Evolutionary conservation across 1,140 invertebrate species (phyloP), one percentile per base, ranked within the genome.

Genomic region (Nautilus pompilius): DNA sequence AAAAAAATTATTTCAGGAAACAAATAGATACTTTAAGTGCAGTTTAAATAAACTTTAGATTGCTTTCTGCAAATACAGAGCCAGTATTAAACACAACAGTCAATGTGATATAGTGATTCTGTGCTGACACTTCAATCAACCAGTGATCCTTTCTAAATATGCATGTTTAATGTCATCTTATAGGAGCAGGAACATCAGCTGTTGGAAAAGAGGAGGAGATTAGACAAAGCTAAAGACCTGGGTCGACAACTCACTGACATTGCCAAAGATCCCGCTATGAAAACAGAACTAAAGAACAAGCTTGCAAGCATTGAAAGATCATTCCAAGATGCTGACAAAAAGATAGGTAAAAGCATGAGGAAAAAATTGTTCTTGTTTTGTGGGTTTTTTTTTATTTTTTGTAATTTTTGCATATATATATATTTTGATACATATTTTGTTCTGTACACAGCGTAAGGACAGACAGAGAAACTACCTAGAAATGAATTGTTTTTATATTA

Each of bases 241-340:
- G 93, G 93, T 13, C 89, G 89, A 13, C 89, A 94, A 36, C 81
- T 98, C 0, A 92, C 90, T 74, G 89, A 92, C 62, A 92, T 95
- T 51, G 84, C 96, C n/a, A 92, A 92, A 62, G 95, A 98, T 82
- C 88, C 93, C 4, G 90, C 92, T 0, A 93, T 93, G 0, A 89
- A 91, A 63, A 90, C 90, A 28, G 95, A 98, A 79, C 93, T 98
- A 58, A 91, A 92, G 82, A 89, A 88, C 54, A 96, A 96, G 80
- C 85, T 98, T 24, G 86, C 89, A 0, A 89, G 63, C 32, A 58
- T 82, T 8, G 80, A 82, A 54, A 77, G 76, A 63, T 72, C 75
- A 34, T 69, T 79, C 32, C 63, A 58, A 55, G 81, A 83, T 51
- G 66, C 76, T 29, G 68, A 76, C 60, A 80, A 75, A 63, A 79